Conservation (phyloP, 2,888 invertebrate genomes). For the Pelosia muscerda region DNA sequence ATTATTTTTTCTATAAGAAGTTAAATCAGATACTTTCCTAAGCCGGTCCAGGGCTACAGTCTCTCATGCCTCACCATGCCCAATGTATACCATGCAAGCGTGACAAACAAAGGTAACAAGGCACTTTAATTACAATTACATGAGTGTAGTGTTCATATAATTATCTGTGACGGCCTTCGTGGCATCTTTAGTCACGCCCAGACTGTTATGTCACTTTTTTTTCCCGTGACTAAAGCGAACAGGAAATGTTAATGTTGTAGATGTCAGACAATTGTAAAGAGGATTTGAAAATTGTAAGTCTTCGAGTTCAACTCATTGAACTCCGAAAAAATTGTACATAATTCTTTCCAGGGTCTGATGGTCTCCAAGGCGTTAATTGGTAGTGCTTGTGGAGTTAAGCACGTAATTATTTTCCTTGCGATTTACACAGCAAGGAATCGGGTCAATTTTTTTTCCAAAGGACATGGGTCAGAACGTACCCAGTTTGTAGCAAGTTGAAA, state of each 20-base stretch:
- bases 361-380: no score
- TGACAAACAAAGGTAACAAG: neutral
- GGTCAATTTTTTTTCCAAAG: no score
- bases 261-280: neutral
- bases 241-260: neutral
- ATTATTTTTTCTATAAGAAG: neutral
- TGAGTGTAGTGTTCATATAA: neutral
- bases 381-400: no score
- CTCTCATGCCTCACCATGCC: neutral
- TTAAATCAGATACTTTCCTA: neutral
- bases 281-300: neutral
- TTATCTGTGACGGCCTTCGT: neutral
- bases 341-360: no score
- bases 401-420: no score
- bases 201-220: neutral
- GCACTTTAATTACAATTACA: conserved; percentile 9
- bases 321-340: no score
- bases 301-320: neutral
- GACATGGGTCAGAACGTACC: no score
- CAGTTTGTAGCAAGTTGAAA: no score
- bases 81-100: neutral
- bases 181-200: neutral
- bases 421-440: no score
- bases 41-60: neutral
- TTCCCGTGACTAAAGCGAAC: conserved; percentile 14